phyloP scores from a whole-genome alignment of 2,888 invertebrate genomes.

The Drosophila borealis region DNA sequence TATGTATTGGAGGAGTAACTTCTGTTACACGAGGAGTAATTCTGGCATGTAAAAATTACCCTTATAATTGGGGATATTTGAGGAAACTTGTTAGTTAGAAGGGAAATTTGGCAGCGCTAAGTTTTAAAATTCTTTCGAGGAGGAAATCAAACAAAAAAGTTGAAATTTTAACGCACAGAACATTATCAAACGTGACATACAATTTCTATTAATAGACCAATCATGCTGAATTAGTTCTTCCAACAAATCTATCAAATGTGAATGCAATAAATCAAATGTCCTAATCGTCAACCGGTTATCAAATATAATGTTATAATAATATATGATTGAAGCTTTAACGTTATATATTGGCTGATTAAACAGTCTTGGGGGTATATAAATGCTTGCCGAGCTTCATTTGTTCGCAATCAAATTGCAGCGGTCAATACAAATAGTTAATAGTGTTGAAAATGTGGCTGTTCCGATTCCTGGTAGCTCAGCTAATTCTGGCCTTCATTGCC shows the following conservation, averaged over 20 bases:
- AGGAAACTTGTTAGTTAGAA: neutral
- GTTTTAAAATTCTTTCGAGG: neutral
- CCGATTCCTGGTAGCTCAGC: constrained; percentile 31
- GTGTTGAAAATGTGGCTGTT: constrained; percentile 49
- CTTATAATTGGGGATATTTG: neutral
- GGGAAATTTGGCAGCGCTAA: neutral
- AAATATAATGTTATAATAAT: constrained; percentile 1
- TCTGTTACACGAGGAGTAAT: neutral
- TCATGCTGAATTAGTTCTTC: constrained; percentile 14
- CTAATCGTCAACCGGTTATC: constrained; percentile 26
- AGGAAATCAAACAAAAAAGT: neutral
- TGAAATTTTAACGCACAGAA: neutral
- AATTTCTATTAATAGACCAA: constrained; percentile 3
- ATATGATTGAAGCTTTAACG: constrained; percentile 27
- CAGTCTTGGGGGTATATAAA: constrained; percentile 47
- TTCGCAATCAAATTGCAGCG: constrained; percentile 8
- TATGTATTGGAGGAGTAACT: neutral
- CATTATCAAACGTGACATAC: constrained; percentile 33
- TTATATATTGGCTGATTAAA: constrained; percentile 28
- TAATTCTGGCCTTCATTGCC: constrained; percentile 34
- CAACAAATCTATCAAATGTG: constrained; percentile 19
- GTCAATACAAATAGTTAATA: constrained; percentile 11
- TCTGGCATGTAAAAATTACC: neutral
- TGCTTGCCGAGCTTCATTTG: neutral
- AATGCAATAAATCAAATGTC: constrained; percentile 26